Conservation (phyloP, 2,113 vertebrate species). For the Ahaetulla prasina region DNA sequence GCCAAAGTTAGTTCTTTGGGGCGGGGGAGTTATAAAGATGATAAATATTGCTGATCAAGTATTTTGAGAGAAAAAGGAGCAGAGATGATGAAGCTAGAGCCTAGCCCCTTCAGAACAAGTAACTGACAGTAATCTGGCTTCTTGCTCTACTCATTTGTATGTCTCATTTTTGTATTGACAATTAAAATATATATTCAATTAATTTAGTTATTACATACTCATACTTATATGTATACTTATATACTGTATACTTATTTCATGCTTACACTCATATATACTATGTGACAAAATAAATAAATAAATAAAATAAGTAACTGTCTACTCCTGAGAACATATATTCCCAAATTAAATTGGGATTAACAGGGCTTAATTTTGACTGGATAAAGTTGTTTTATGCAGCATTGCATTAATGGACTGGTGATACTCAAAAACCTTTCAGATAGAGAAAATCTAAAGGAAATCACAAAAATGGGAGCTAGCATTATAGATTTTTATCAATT, state of each 20-base stretch:
- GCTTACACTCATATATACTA: too few species aligned
- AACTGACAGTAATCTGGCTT: neutral
- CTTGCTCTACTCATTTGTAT: neutral
- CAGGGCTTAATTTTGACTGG: neutral
- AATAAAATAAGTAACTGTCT: too few species aligned
- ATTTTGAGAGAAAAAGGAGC: neutral
- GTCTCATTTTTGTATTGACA: too few species aligned
- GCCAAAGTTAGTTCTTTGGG: neutral
- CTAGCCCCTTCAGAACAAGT: neutral
- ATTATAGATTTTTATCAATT: neutral
- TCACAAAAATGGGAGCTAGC: neutral
- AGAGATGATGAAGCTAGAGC: neutral
- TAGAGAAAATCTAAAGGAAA: neutral
- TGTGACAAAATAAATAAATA: too few species aligned
- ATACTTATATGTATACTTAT: too few species aligned
- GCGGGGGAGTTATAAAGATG: neutral
- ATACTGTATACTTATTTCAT: too few species aligned
- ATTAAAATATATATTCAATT: too few species aligned
- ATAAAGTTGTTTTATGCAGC: neutral
- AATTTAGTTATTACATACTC: too few species aligned
- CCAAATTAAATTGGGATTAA: neutral
- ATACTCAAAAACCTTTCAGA: neutral
- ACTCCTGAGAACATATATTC: neutral
- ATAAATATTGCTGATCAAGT: neutral
- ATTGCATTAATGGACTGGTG: neutral